Percentiles rank a stretch among this genome's conserved stretches.
These are phyloP conservation scores for Chiloscyllium plagiosum DNA, from an alignment of 2,113 vertebrate genomes.

Conservation along the genomic window DNA sequence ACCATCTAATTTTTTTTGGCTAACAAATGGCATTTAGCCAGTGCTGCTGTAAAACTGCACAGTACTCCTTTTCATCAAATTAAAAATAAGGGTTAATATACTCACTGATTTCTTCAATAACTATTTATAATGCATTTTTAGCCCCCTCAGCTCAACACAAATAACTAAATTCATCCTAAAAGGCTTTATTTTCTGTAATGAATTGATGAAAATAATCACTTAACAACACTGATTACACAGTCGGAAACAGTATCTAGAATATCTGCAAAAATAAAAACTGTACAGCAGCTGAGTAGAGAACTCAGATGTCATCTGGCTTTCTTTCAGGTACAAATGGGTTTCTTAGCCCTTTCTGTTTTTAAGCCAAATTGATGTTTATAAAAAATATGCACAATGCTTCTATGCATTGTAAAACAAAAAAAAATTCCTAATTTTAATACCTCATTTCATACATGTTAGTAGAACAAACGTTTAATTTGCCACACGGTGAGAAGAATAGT, in stretches of 20 bases:
- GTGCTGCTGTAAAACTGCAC: neutral
- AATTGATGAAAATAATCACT: neutral
- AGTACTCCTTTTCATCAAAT: neutral
- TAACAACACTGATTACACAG: neutral
- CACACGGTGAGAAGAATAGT: neutral
- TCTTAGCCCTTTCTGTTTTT: neutral
- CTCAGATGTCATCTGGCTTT: neutral
- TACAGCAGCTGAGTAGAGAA: neutral
- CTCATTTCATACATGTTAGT: neutral
- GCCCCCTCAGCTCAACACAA: neutral
- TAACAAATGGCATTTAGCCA: neutral
- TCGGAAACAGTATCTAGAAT: neutral
- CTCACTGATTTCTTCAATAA: neutral
- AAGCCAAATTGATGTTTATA: neutral
- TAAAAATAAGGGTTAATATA: neutral
- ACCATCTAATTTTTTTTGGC: neutral
- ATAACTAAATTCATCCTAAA: neutral
- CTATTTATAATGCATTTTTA: neutral
- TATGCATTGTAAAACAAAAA: neutral
- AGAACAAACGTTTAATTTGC: neutral
- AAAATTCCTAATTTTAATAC: neutral
- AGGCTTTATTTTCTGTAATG: neutral
- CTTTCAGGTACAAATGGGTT: neutral
- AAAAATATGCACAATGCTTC: neutral
- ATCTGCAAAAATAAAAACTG: neutral